Conservation (phyloP, 2,113 vertebrate species). For the Scortum barcoo region DNA sequence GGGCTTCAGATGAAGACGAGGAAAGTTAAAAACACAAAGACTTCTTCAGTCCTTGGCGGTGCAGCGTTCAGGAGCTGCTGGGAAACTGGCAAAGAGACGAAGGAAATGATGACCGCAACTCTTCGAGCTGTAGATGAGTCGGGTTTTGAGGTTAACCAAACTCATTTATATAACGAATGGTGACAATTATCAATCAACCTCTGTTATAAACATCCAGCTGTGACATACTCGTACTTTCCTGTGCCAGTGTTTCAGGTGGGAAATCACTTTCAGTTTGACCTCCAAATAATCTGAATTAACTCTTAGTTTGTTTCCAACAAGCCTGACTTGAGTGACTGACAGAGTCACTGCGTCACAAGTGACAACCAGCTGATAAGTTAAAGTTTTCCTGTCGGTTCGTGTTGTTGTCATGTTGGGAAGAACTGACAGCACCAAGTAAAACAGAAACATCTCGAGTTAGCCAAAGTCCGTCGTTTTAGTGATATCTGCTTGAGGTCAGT, state of each 20-base stretch:
- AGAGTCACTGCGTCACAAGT: too few species aligned
- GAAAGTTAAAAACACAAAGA: slow-evolving; percentile 39
- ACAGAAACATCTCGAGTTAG: too few species aligned
- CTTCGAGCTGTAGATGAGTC: not conserved
- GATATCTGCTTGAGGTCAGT: too few species aligned
- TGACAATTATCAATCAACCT: not conserved
- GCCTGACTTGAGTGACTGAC: too few species aligned
- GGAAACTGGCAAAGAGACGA: slow-evolving; percentile 13
- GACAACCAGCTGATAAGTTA: too few species aligned
- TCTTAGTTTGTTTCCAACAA: not conserved
- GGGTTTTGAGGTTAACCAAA: slow-evolving; percentile 30
- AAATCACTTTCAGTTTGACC: too few species aligned
- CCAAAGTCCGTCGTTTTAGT: too few species aligned
- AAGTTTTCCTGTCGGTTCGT: too few species aligned
- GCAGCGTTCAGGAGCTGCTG: slow-evolving; percentile 33
- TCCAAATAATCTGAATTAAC: not conserved
- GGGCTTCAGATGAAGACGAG: slow-evolving; percentile 9
- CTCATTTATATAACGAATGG: not conserved
- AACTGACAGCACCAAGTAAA: too few species aligned
- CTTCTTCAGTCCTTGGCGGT: slow-evolving; percentile 15
- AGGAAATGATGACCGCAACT: slow-evolving; percentile 23
- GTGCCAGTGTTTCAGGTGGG: not conserved
- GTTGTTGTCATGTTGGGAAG: too few species aligned
- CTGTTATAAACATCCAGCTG: slow-evolving; percentile 1
- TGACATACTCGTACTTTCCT: not conserved